Percentiles rank a stretch among this genome's conserved stretches.
phyloP scores from a whole-genome alignment of 37 sponge, comb jelly and placozoan species.

The Mnemiopsis leidyi region DNA sequence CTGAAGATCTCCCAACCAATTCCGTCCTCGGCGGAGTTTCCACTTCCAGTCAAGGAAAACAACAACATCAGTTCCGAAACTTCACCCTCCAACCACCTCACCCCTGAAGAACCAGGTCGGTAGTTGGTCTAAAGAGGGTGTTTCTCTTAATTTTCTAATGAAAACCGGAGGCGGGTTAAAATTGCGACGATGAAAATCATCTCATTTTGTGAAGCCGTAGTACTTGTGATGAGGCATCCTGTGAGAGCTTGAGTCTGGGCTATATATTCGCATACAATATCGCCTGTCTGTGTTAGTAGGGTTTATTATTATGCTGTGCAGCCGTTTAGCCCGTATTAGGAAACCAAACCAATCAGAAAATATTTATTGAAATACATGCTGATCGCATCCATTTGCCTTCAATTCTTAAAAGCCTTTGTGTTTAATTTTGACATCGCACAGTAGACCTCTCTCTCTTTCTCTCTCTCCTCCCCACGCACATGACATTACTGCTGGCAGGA shows the following conservation, averaged over 20 bases:
- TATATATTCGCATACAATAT: not conserved
- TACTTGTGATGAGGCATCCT: not conserved
- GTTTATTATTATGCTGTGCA: not conserved
- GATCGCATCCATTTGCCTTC: not conserved
- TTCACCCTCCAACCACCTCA: not conserved
- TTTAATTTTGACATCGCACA: not conserved
- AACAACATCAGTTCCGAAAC: not conserved
- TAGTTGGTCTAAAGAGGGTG: no score
- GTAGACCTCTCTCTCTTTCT: not conserved
- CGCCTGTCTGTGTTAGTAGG: not conserved
- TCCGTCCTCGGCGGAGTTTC: not conserved
- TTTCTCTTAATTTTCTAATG: not conserved
- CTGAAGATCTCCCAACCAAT: constrained; percentile 19
- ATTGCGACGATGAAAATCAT: not conserved
- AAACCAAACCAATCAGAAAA: not conserved
- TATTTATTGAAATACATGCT: not conserved
- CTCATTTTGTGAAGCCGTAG: not conserved
- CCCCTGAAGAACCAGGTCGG: not conserved
- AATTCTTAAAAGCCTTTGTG: not conserved
- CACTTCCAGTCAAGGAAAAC: not conserved
- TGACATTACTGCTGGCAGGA: no score
- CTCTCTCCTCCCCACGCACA: no score
- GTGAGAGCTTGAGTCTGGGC: not conserved
- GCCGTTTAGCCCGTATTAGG: not conserved
- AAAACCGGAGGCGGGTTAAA: no score